A percentile compares a stretch with the other conserved stretches of the same genome.
These are phyloP conservation scores for Hyla sarda DNA, from an alignment of 2,113 vertebrate species.

Conservation along the genomic window DNA sequence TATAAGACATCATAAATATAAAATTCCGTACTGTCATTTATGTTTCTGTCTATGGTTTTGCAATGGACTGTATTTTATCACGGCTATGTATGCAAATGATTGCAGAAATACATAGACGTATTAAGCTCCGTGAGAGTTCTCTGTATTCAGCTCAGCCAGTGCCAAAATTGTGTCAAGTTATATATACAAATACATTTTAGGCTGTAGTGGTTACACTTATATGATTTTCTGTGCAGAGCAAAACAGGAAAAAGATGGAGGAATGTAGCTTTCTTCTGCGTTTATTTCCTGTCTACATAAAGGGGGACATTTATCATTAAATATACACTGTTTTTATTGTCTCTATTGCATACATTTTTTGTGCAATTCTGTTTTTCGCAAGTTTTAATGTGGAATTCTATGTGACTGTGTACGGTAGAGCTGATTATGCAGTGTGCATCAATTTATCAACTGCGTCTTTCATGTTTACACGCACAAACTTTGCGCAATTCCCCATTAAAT, in stretches of 20 bases:
- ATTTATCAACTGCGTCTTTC: too few species aligned
- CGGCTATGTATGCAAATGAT: background rate
- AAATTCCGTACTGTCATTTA: background rate
- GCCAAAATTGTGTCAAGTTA: conserved; percentile 40
- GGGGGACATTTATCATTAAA: too few species aligned
- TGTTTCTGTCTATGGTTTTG: conserved; percentile 10
- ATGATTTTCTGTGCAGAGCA: conserved; percentile 24
- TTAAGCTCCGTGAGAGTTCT: background rate
- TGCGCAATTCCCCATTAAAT: too few species aligned
- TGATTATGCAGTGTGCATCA: too few species aligned
- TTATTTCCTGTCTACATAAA: conserved; percentile 40
- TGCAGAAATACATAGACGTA: conserved; percentile 10
- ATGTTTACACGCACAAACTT: too few species aligned
- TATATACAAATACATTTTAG: conserved; percentile 38
- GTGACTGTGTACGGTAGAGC: too few species aligned
- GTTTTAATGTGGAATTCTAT: too few species aligned
- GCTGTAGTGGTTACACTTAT: conserved; percentile 46
- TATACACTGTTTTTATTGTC: too few species aligned
- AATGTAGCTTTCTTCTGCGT: conserved; percentile 12
- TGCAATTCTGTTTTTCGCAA: too few species aligned
- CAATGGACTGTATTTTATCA: conserved; percentile 23
- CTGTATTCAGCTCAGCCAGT: background rate
- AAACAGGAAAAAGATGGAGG: conserved; percentile 48
- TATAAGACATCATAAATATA: conserved; percentile 28
- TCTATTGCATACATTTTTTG: too few species aligned